Evolutionary conservation across 2,797 vertebrate species (phyloP).

Genomic region (Lacerta bilineata): DNA sequence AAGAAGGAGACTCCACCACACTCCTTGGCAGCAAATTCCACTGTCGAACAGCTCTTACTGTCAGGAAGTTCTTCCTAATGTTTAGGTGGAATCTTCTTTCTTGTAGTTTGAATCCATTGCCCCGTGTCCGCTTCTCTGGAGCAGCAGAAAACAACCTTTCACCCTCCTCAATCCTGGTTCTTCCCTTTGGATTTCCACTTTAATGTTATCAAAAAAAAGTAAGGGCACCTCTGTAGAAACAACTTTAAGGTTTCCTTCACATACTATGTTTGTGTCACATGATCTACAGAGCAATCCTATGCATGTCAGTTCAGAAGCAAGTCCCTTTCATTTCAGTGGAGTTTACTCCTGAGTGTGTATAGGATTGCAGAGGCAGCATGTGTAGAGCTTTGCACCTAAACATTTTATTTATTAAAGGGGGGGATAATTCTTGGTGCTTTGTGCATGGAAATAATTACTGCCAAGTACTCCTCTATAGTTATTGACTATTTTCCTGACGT

Average conservation of each 20-base stretch:
- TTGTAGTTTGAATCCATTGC: too few relatives aligned
- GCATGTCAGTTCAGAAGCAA: not conserved
- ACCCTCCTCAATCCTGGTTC: not conserved
- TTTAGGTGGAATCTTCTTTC: too few relatives aligned
- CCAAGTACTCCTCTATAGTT: not conserved
- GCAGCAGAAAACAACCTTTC: too few relatives aligned
- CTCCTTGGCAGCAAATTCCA: too few relatives aligned
- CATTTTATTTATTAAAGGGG: slow-evolving; percentile 38
- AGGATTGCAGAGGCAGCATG: not conserved
- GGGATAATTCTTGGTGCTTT: not conserved
- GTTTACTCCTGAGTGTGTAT: not conserved
- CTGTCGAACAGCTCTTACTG: too few relatives aligned
- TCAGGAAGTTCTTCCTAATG: too few relatives aligned
- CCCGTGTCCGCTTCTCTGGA: too few relatives aligned
- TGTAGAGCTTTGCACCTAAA: not conserved
- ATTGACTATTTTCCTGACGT: not conserved
- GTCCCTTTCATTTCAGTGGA: not conserved
- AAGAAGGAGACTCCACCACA: too few relatives aligned
- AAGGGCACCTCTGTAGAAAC: not conserved
- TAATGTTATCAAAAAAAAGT: rapidly evolving
- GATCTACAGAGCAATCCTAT: not conserved
- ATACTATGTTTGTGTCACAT: not conserved
- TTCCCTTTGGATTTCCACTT: not conserved
- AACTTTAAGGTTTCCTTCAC: not conserved
- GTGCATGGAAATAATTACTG: not conserved